Evolutionary conservation across 2,113 vertebrate genomes (phyloP), one percentile per base, ranked within the genome.

Genomic region (Onychostoma macrolepis): DNA sequence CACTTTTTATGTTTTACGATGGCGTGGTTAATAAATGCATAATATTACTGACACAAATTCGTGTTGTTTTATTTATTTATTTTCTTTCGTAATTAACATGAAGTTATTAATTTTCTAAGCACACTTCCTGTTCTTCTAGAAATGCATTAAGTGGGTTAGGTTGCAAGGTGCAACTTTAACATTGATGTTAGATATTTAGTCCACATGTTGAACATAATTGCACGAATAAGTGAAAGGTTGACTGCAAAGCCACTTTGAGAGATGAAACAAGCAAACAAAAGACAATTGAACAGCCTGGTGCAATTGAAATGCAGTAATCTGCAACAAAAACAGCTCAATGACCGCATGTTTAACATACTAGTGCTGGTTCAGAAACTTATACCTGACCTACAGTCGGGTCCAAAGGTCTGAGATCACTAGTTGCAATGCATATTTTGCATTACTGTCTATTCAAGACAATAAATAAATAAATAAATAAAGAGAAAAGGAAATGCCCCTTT

Each of bases 201-300:
- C 13, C 56, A 45, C n/a, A 45, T 45, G 38, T 76, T 58, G 38
- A 61, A 43, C 26, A 45, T 41, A 15, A 12, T 41, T 56, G 33
- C 10, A 21, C 21, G 21, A 38, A n/a, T 11, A 41, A 74, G 38
- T n/a, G 43, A 45, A 50, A 26, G 7, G 21, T 28, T 41, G 26
- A 13, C 4, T 53, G 45, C 26, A 63, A 36, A 63, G 26, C 56
- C n/a, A 7, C 21, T 17, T 15, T 36, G 69, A 38, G 30, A 58
- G 26, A 48, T 2, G 9, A 28, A 43, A 10, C 56, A 4, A 81
- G 36, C 79, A 13, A 81, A 87, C 85, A 87, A 75, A 61, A 63
- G 67, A 17, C 78, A 7, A 45, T 82, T 58, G 85, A 81, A 75
- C 85, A 17, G 79, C 17, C 26, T 82, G 85, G 85, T n/a, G n/a